Conservation (phyloP, 2,888 invertebrate genomes). For the Lissocephala sabroskyi region DNA sequence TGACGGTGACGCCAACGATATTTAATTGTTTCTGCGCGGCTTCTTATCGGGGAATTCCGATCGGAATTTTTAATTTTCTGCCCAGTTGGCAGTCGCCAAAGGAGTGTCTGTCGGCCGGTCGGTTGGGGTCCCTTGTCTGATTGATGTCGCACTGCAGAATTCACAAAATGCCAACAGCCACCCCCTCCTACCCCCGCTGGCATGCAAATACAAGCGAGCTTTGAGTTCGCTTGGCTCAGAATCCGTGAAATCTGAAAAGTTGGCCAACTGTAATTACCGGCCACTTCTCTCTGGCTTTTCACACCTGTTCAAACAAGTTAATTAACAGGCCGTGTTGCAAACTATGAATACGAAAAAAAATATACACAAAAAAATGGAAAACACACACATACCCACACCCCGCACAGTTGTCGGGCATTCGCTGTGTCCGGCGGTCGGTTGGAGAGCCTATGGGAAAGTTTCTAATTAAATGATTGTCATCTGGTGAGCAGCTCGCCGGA, state of each 20-base stretch:
- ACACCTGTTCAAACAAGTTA: conserved; percentile 68
- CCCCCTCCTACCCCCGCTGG: too few species aligned
- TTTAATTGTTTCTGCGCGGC: conserved; percentile 69
- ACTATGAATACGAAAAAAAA: conserved; percentile 38
- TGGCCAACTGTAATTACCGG: conserved; percentile 63
- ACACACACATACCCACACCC: conserved; percentile 9
- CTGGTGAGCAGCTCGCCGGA: conserved; percentile 48
- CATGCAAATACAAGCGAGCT: conserved; percentile 54
- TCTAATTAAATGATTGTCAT: conserved; percentile 72
- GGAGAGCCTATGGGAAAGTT: conserved; percentile 70
- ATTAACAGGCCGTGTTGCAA: conserved; percentile 60
- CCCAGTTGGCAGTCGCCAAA: conserved; percentile 15
- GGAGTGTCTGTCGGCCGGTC: conserved; percentile 5
- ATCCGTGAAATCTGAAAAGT: conserved; percentile 48
- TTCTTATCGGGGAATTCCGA: conserved; percentile 66
- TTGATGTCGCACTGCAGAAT: conserved; percentile 60
- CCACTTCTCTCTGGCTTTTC: conserved; percentile 66
- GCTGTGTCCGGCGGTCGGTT: too few species aligned
- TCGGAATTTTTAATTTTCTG: conserved; percentile 69
- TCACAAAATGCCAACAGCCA: conserved; percentile 24
- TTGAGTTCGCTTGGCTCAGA: conserved; percentile 29
- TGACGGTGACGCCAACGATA: conserved; percentile 61
- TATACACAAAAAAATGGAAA: conserved; percentile 15
- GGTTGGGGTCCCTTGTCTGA: conserved; percentile 49
- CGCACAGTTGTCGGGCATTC: conserved; percentile 1